These are phyloP conservation scores for Sphecodes monilicornis DNA, from an alignment of 2,888 invertebrate species.

Conservation along the genomic window DNA sequence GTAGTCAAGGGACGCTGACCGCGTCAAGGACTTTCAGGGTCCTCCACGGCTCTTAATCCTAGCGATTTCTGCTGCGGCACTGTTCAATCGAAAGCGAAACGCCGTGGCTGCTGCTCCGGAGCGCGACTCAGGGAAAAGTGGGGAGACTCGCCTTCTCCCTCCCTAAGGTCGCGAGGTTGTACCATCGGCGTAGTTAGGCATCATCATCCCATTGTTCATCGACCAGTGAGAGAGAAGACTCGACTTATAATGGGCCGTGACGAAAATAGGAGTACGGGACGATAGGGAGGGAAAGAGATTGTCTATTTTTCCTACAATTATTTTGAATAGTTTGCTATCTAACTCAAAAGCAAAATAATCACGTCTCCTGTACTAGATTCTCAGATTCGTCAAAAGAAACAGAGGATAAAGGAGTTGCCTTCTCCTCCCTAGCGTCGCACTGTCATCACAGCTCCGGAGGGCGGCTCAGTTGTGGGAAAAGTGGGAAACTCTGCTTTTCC, in stretches of 20 bases:
- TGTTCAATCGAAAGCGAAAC: neutral
- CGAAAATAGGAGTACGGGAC: neutral
- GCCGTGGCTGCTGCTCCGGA: neutral
- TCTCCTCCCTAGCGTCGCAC: too few species aligned
- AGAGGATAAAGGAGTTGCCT: too few species aligned
- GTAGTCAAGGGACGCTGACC: constrained; percentile 63
- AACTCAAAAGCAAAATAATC: too few species aligned
- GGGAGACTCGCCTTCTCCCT: neutral
- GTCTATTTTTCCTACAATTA: too few species aligned
- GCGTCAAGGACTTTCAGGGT: constrained; percentile 57
- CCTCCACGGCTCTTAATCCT: constrained; percentile 42
- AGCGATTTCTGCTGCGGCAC: constrained; percentile 40
- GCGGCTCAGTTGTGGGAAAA: neutral
- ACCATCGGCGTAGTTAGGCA: neutral
- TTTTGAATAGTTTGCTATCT: too few species aligned
- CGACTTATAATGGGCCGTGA: neutral
- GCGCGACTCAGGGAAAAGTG: neutral
- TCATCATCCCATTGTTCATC: neutral
- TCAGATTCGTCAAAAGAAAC: too few species aligned
- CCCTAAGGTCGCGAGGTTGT: neutral
- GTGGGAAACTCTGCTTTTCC: neutral
- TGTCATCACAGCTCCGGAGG: neutral
- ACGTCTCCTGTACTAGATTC: too few species aligned
- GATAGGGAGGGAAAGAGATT: neutral
- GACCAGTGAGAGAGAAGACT: neutral